Base-by-base conservation (phyloP, 2,113 vertebrate species). In the Guaruba guarouba region DNA sequence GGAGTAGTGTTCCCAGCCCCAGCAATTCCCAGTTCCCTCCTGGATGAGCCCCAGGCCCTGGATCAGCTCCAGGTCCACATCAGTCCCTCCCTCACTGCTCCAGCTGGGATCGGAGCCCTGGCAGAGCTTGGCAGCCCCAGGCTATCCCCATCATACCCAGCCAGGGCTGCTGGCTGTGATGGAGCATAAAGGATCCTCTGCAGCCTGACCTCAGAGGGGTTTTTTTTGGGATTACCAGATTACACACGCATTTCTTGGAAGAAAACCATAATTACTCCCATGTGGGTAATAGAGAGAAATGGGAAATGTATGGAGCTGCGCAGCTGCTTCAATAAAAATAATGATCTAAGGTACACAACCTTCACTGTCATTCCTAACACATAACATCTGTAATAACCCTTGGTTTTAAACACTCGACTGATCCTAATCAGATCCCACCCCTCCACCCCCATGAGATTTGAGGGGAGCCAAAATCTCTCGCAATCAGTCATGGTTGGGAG, bases 171-270 rank as follows among this genome's bases (percentile, higher is more conserved):
- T 5, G 69, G 24, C 31, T 7, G 0, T 0, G 9, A 35, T 77
- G 49, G 71, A 31, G 22, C 16, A 0, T 11, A 0, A 16, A 44
- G 57, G 8, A 37, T 68, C 71, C 86, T 80, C 54, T 57, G 59
- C 64, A 77, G 89, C 64, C 73, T 73, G 59, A 61, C n/a, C 73
- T 64, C 31, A 31, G 54, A 17, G 17, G 35, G 13, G 13, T 3
- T 88, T 92, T 80, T 95, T 70, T 69, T 23, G 87, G 90, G 61
- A 89, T 95, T 92, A 89, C 80, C 87, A 70, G 87, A 86, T 89
- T 78, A 78, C 87, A 78, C 71, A 14, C 41, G 5, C 55, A 59
- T 75, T 96, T 95, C 95, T 93, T 89, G 93, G 93, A 94, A 96
- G 77, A 70, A 92, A 95, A 80, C 35, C 44, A 1, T n/a, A 44